phyloP scores from a whole-genome alignment of 1,140 invertebrate species.

The Drosophila busckii region DNA sequence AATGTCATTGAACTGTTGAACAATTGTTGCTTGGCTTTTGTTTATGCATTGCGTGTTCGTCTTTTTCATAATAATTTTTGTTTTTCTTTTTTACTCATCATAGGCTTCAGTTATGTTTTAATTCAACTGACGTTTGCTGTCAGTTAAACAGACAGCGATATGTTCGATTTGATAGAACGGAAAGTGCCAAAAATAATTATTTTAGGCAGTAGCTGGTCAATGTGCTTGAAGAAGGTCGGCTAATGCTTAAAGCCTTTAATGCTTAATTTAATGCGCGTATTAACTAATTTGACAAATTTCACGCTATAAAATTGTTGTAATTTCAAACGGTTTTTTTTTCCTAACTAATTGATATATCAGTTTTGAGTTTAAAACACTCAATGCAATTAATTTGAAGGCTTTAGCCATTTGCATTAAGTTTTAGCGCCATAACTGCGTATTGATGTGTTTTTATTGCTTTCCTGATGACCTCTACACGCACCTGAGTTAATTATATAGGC shows the following conservation, averaged over 20 bases:
- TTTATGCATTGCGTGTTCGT: conserved; percentile 43
- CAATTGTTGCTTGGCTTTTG: conserved; percentile 34
- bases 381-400: conserved; percentile 9
- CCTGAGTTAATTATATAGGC: conserved; percentile 15
- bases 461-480: conserved; percentile 33
- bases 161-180: conserved; percentile 22
- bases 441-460: conserved; percentile 20
- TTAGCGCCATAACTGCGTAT: conserved; percentile 3
- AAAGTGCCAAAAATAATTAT: conserved; percentile 36
- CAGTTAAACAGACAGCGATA: conserved; percentile 21
- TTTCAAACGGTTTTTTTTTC: background rate
- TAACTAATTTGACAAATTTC: conserved; percentile 5
- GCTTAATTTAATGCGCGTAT: conserved; percentile 10
- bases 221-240: conserved; percentile 48
- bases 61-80: conserved; percentile 19
- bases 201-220: conserved; percentile 38
- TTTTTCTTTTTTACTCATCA: too few species aligned
- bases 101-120: conserved; percentile 32
- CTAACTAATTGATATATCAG: conserved; percentile 28
- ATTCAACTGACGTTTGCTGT: conserved; percentile 40
- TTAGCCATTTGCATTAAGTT: conserved; percentile 37
- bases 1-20: conserved; percentile 56
- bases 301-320: conserved; percentile 1
- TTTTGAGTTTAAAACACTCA: conserved; percentile 13
- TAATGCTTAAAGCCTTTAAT: conserved; percentile 11